Conservation (phyloP, 2,113 vertebrate genomes). For the Catagonus wagneri region DNA sequence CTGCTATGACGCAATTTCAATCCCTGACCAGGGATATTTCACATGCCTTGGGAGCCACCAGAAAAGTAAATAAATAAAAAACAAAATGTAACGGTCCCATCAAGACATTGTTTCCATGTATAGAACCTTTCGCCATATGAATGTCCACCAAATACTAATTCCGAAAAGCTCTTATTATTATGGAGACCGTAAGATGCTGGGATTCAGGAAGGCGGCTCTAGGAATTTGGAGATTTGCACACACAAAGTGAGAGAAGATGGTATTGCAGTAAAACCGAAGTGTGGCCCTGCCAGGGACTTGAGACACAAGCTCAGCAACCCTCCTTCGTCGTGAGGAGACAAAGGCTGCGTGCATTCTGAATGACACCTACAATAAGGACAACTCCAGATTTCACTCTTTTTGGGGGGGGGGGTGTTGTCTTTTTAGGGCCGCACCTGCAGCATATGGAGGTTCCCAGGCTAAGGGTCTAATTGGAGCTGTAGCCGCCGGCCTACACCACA, state of each 20-base stretch:
- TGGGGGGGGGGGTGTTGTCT: no score
- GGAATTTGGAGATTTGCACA: not conserved
- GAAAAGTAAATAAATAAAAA: no score
- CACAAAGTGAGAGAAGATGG: not conserved
- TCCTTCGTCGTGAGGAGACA: not conserved
- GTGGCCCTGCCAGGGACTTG: not conserved
- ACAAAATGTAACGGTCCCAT: not conserved
- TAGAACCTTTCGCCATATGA: not conserved
- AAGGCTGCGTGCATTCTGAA: not conserved
- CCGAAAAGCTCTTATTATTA: not conserved
- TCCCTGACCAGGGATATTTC: no score
- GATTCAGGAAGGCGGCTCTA: not conserved
- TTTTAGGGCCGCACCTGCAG: no score
- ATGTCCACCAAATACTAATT: slow-evolving; percentile 37
- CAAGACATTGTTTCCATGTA: not conserved
- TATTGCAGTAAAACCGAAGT: not conserved
- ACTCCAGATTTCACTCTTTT: slow-evolving; percentile 8
- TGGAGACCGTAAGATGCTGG: not conserved
- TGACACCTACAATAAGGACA: not conserved
- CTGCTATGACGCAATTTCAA: no score
- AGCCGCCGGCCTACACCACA: no score
- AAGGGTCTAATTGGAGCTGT: no score
- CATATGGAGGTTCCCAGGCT: no score
- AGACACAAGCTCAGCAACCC: not conserved
- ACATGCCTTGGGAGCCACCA: no score